Conservation (phyloP, 1,140 invertebrate species). For the Drosophila pandora region DNA sequence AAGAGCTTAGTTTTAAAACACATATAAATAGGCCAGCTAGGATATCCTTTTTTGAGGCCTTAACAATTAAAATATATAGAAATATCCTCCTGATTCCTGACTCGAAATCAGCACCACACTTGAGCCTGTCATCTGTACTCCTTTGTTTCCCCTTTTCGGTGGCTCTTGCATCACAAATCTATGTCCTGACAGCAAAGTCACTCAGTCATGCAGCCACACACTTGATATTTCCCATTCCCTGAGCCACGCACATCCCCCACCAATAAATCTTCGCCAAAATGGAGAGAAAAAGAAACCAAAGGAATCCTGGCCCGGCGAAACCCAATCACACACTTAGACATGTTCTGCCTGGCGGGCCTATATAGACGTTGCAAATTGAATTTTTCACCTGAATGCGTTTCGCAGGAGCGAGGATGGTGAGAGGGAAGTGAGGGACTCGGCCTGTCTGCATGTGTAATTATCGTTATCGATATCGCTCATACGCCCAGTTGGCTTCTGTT, state of each 20-base stretch:
- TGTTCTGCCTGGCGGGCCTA: constrained; percentile 43
- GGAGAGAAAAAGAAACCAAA: background rate
- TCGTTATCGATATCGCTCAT: constrained; percentile 79
- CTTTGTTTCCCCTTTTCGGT: constrained; percentile 32
- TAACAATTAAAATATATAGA: background rate
- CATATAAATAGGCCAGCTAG: background rate
- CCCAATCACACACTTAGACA: constrained; percentile 62
- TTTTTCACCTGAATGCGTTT: constrained; percentile 73
- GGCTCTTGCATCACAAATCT: constrained; percentile 55
- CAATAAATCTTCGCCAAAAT: constrained; percentile 1
- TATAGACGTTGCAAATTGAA: constrained; percentile 69
- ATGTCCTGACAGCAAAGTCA: constrained; percentile 72
- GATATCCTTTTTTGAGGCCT: no score
- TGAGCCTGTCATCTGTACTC: constrained; percentile 56
- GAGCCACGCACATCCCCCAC: background rate
- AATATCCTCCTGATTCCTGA: background rate
- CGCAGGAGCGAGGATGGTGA: background rate
- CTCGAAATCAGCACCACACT: constrained; percentile 49
- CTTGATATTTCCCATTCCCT: constrained; percentile 40
- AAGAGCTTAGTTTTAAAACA: background rate
- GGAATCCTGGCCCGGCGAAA: constrained; percentile 19
- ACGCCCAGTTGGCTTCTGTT: constrained; percentile 60
- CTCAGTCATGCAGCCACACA: constrained; percentile 75
- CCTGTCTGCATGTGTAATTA: constrained; percentile 72
- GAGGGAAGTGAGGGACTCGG: background rate